Base-by-base conservation (phyloP, 1,140 invertebrate species). In the Sycophila sp. region DNA sequence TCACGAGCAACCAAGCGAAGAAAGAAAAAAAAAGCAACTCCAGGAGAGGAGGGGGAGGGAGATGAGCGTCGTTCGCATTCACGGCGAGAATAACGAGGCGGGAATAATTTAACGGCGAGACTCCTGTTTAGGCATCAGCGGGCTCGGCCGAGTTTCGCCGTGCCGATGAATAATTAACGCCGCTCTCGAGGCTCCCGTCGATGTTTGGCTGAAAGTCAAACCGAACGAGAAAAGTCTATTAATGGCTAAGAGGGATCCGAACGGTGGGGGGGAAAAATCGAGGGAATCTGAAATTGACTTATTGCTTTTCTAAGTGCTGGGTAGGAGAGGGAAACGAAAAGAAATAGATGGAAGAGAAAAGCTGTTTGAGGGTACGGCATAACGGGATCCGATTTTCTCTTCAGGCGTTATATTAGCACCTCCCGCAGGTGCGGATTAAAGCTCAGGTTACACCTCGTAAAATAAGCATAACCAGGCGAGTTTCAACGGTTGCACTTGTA, bases 381-480 rank as follows among this genome's bases (percentile, higher is more conserved):
- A n/a, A n/a, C n/a, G n/a, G n/a, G n/a, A n/a, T n/a, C n/a, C n/a
- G n/a, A n/a, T n/a, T n/a, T n/a, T n/a, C n/a, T n/a, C n/a, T n/a
- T n/a, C n/a, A n/a, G n/a, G n/a, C n/a, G n/a, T n/a, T 40, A 38
- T 45, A 17, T 45, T 24, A 30, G 30, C 7, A 45, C 24, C 15
- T 30, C 2, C 71, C 42, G 2, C 71, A 73, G 60, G 69, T 71
- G 68, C 58, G 58, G 70, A 65, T 73, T 65, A 76, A 77, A 71
- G 60, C 53, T 66, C 68, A 62, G 47, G 76, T 76, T 76, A 77
- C 69, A 71, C 73, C 60, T 63, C 71, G 73, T 67, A 45, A 77
- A 74, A 70, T 71, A 77, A 74, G 64, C 64, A 72, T 60, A 71
- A n/a, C n/a, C n/a, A n/a, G n/a, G n/a, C 51, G 64, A 13, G 2